Evolutionary conservation across 1,140 invertebrate genomes (phyloP).

Genomic region (Aphaenogaster floridana): DNA sequence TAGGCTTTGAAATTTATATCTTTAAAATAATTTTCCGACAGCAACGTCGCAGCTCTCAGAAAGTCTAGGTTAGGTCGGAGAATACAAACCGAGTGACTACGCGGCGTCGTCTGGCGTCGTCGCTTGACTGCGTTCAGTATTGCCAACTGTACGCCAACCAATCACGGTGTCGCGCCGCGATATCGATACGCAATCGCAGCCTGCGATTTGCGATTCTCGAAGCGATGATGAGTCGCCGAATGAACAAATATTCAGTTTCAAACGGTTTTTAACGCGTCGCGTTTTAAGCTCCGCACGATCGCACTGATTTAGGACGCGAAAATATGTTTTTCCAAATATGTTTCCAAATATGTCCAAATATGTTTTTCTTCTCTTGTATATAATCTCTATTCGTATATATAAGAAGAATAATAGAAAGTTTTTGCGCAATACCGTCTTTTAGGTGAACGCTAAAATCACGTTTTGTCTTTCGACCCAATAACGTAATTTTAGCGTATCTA

Average conservation of each 20-base stretch:
- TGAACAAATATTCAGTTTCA: background rate
- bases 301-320: background rate
- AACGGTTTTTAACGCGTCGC: background rate
- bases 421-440: too few species aligned
- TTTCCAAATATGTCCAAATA: too few species aligned
- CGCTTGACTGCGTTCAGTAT: background rate
- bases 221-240: background rate
- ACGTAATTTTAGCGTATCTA: too few species aligned
- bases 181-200: background rate
- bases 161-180: background rate
- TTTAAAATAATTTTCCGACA: background rate
- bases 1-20: background rate
- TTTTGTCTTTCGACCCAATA: too few species aligned
- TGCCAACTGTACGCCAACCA: background rate
- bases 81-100: background rate
- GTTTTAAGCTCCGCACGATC: background rate
- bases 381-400: too few species aligned
- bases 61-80: background rate
- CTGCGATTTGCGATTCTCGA: conserved; percentile 13
- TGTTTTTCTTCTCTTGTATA: too few species aligned
- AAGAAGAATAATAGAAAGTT: too few species aligned
- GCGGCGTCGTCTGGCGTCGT: background rate
- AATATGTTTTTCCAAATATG: too few species aligned
- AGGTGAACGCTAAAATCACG: too few species aligned
- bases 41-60: background rate